Evolutionary conservation across 2,888 invertebrate genomes (phyloP).

Genomic region (Ophion ellenae): DNA sequence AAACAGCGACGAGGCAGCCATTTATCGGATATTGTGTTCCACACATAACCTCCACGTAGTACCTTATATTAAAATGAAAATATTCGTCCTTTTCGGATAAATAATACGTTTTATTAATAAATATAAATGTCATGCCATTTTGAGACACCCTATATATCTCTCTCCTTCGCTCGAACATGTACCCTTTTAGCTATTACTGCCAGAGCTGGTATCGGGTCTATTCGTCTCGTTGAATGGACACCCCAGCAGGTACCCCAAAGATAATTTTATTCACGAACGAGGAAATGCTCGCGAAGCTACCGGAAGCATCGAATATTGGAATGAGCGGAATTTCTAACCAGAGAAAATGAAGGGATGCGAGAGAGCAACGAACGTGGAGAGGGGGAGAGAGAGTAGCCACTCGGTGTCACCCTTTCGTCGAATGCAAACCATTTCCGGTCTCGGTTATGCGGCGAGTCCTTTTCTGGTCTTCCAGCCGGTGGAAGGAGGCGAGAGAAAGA

Average conservation of each 20-base stretch:
- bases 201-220: not conserved
- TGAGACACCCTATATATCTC: not conserved
- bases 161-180: not conserved
- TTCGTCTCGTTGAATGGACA: constrained; percentile 35
- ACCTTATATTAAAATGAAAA: too few relatives aligned
- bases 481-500: constrained; percentile 1
- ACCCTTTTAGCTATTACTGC: not conserved
- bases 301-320: not conserved
- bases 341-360: not conserved
- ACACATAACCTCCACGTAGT: too few relatives aligned
- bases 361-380: not conserved
- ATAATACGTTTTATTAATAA: too few relatives aligned
- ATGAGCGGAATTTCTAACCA: constrained; percentile 23
- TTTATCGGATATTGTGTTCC: too few relatives aligned
- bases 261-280: constrained; percentile 24
- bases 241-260: constrained; percentile 15
- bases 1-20: too few relatives aligned
- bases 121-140: too few relatives aligned
- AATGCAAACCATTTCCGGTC: constrained; percentile 22
- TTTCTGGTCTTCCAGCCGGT: not conserved
- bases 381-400: not conserved
- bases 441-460: not conserved
- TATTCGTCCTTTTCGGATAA: too few relatives aligned
- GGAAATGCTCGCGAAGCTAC: constrained; percentile 1
- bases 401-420: not conserved